Base-by-base conservation (phyloP, 2,888 invertebrate genomes). In the Athalia rosae region DNA sequence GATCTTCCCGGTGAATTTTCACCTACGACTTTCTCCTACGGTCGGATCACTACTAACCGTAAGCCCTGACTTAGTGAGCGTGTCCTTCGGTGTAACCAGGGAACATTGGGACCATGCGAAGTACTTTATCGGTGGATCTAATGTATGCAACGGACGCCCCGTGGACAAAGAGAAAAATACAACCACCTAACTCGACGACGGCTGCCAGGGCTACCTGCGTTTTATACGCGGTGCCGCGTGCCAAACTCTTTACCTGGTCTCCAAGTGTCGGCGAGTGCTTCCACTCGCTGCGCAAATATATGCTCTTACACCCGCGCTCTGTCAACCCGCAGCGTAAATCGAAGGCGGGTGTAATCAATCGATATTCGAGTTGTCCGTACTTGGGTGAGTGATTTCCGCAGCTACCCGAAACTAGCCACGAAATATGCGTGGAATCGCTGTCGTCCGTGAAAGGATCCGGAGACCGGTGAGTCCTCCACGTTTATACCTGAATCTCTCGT, bases 121-220 rank as follows among this genome's bases (percentile, higher is more conserved):
- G 73, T 28, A 47, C 11, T 73, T 62, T 77, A 77, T 77, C 77
- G 47, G 13, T 48, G 43, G 73, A 77, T 77, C 62, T 73, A 56
- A 77, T 63, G 15, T 77, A 77, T 77, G 62, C 77, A 71, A 77
- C 62, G 45, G n/a, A 59, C 62, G 77, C 73, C 50, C 13, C 77
- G 15, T 77, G 62, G 73, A 59, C 62, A 50, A 15, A 28, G 61
- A 62, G 28, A 62, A 62, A 50, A 47, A 56, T 73, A 45, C 62
- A 58, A 43, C 53, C 58, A 59, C 59, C 73, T 48, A 48, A 61
- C 15, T 58, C 45, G 71, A 45, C 61, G 61, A 74, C 74, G 47
- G 74, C 59, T 61, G 61, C 62, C 43, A 28, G 28, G 28, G 61
- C 74, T 74, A 74, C 74, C 61, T 62, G 74, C 41, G 7, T 50